A percentile compares a stretch with the other conserved stretches of the same genome.
phyloP scores from a whole-genome alignment of 2,888 invertebrate species.

The Eueremaeus valkanovi region DNA sequence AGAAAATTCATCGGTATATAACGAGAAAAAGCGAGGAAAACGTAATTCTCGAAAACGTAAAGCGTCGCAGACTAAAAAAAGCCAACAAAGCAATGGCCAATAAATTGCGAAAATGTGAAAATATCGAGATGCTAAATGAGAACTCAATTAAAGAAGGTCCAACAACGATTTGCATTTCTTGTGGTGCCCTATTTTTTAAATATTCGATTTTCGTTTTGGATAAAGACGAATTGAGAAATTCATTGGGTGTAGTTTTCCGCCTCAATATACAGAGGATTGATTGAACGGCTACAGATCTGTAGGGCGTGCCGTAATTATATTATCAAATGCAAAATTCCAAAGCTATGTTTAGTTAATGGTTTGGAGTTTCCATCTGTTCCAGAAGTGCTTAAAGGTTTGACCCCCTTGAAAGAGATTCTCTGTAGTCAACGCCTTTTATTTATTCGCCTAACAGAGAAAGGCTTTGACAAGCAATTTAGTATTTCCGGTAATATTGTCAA shows the following conservation, averaged over 20 bases:
- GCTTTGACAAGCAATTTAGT: background rate
- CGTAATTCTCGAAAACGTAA: no score
- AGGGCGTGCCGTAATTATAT: background rate
- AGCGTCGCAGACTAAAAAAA: no score
- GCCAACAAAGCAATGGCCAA: no score
- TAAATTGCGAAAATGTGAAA: no score
- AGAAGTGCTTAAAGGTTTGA: background rate
- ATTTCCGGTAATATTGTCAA: constrained; percentile 48
- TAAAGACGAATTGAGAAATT: background rate
- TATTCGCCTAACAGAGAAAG: background rate
- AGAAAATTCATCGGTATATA: no score
- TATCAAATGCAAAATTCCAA: background rate
- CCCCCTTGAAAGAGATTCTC: background rate
- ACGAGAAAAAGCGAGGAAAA: no score
- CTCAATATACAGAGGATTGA: background rate
- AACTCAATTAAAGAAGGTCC: background rate
- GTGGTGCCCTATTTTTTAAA: background rate
- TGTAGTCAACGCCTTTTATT: background rate
- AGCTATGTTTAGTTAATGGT: background rate
- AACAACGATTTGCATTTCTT: background rate
- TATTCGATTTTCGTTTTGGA: background rate
- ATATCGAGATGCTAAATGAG: background rate
- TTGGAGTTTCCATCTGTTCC: background rate
- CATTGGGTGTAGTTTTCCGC: background rate
- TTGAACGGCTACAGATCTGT: background rate